A percentile compares a stretch with the other conserved stretches of the same genome.
These are phyloP conservation scores for Hofmannophila pseudospretella DNA, from an alignment of 2,888 invertebrate species.

Conservation along the genomic window DNA sequence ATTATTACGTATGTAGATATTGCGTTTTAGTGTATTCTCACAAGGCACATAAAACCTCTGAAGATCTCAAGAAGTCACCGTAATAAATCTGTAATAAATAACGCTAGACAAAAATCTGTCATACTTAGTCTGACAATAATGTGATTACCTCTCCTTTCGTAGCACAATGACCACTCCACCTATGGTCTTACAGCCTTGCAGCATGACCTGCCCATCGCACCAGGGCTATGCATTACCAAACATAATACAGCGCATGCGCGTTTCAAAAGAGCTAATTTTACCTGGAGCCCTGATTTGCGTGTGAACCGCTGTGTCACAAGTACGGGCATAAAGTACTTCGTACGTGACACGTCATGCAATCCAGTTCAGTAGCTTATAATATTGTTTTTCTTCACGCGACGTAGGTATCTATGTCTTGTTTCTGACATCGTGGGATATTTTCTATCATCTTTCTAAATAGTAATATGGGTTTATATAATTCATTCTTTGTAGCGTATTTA, in stretches of 20 bases:
- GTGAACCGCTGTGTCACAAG: slow-evolving; percentile 14
- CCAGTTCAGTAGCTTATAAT: neutral
- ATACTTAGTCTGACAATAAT: neutral
- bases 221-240: neutral
- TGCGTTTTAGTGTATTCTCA: too few species aligned
- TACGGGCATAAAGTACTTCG: slow-evolving; percentile 1
- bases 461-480: too few species aligned
- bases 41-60: too few species aligned
- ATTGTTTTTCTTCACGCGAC: slow-evolving; percentile 1
- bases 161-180: neutral
- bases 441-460: neutral
- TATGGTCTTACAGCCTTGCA: slow-evolving; percentile 1
- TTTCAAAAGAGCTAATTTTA: slow-evolving; percentile 14
- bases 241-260: neutral
- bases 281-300: slow-evolving; percentile 13
- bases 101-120: too few species aligned
- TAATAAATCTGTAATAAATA: too few species aligned
- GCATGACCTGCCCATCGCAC: neutral
- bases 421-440: neutral
- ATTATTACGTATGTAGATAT: too few species aligned
- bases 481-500: too few species aligned
- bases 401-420: neutral
- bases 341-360: slow-evolving; percentile 6
- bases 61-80: too few species aligned
- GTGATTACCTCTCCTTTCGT: neutral